A percentile compares a stretch with the other conserved stretches of the same genome.
These are phyloP conservation scores for Andrena cerasifolii DNA, from an alignment of 1,140 invertebrate species.

Conservation along the genomic window DNA sequence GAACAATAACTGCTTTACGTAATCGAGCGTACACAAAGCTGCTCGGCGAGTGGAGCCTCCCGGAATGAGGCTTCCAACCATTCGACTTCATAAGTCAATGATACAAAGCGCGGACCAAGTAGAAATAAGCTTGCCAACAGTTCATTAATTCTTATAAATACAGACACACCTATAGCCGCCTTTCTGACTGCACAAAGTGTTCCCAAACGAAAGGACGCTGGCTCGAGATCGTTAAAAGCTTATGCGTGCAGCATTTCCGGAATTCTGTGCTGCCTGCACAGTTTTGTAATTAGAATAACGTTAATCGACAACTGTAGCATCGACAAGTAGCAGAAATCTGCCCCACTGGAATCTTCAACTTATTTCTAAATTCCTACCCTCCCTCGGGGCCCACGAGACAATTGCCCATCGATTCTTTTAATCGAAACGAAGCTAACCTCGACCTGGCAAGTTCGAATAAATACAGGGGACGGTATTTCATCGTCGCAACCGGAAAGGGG, in stretches of 20 bases:
- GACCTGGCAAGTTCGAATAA: no score
- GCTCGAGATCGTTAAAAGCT: background rate
- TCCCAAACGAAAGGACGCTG: background rate
- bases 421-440: no score
- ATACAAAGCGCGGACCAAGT: slow-evolving; percentile 14
- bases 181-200: background rate
- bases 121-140: slow-evolving; percentile 1
- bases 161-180: background rate
- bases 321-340: no score
- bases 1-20: slow-evolving; percentile 21
- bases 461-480: background rate
- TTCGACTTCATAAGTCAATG: background rate
- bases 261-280: background rate
- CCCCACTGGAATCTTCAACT: no score
- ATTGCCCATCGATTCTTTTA: no score
- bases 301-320: no score
- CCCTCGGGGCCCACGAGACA: no score
- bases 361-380: no score
- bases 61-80: background rate
- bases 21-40: slow-evolving; percentile 28
- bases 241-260: background rate
- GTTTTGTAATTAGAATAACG: no score
- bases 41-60: slow-evolving; percentile 9
- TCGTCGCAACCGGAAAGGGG: background rate
- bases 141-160: background rate